Conservation (phyloP, 2,797 vertebrate genomes). For the Scolopax rusticola region DNA sequence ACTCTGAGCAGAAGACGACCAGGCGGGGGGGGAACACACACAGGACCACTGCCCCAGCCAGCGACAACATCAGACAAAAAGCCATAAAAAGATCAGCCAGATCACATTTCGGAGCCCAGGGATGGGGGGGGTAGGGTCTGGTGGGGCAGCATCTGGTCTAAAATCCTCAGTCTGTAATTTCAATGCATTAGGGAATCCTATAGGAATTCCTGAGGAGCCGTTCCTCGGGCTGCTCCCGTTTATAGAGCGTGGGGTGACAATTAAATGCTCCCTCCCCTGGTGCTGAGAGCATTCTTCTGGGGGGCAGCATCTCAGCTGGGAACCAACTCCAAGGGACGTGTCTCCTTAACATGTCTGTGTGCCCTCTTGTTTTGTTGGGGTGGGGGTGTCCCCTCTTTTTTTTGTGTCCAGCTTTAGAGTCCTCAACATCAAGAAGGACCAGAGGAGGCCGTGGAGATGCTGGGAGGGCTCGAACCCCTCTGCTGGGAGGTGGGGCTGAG, state of each 20-base stretch:
- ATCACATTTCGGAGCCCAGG: rapidly evolving
- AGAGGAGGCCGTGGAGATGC: neutral
- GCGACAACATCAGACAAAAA: neutral
- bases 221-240: neutral
- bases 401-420: neutral
- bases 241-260: rapidly evolving
- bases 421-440: neutral
- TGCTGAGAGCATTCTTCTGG: neutral
- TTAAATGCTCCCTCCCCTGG: rapidly evolving
- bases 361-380: neutral
- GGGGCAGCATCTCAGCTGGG: neutral
- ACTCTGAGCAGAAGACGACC: rapidly evolving
- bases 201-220: rapidly evolving
- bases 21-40: too few relatives aligned
- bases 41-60: neutral
- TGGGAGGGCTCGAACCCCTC: neutral
- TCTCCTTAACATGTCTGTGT: neutral
- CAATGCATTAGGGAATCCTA: rapidly evolving
- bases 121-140: rapidly evolving
- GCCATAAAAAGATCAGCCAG: neutral
- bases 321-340: neutral
- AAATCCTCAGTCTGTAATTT: neutral
- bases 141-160: neutral
- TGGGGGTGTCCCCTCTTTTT: neutral
- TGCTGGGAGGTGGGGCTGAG: neutral